Evolutionary conservation across 2,888 invertebrate species (phyloP), one percentile per base, ranked within the genome.

Genomic region (Craniophora ligustri): DNA sequence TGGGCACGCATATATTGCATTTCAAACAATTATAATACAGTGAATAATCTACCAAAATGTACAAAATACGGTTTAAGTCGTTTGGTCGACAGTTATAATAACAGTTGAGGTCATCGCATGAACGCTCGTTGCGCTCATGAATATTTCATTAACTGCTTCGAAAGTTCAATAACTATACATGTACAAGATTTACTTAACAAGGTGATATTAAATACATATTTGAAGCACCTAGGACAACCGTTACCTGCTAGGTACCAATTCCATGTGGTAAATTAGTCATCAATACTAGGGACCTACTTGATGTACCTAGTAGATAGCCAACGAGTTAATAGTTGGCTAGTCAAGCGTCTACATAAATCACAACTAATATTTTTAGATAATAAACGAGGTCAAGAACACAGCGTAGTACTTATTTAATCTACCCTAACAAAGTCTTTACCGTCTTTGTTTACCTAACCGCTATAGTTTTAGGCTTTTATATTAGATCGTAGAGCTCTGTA

Each of bases 61-160:
- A 49, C 47, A 36, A 42, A 56, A 47, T 44, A 59, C 23, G 54
- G 56, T 67, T 57, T 53, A 35, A 56, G 55, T 66, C 34, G 39
- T 58, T 67, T 62, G 56, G 63, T 55, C 63, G 64, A 84, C 85
- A 84, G 84, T 86, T 87, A 85, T 82, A 81, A 81, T 76, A 85
- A 80, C 78, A 74, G 78, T 81, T 75, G 77, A 82, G 78, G 78
- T 80, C 81, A 80, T 76, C 76, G 72, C 74, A 75, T 63, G 55
- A 41, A n/a, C 26, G n/a, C 26, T 4, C 26, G 26, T n/a, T 26
- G 26, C 41, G 58, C 39, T 78, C 76, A 86, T 86, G 83, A 82
- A 84, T 85, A 85, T 82, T 84, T 81, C 75, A 84, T 85, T 70
- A 48, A 57, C 61, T 35, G 77, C 71, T 67, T 73, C 64, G 47